phyloP scores from a whole-genome alignment of 2,888 invertebrate species.

The Agriopis marginaria region DNA sequence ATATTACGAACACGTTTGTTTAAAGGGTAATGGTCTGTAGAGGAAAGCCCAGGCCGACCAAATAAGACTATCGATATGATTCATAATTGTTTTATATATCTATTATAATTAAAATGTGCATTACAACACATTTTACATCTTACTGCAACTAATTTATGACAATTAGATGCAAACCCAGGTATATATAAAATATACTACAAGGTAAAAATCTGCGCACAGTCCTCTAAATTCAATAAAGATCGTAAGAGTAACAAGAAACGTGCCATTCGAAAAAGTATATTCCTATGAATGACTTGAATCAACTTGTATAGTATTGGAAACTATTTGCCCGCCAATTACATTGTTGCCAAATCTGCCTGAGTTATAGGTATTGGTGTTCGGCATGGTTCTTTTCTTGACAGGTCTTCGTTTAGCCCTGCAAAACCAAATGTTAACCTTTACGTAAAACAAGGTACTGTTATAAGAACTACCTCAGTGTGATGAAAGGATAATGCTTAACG shows the following conservation, averaged over 20 bases:
- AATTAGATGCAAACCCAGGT: not conserved
- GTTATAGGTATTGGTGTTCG: conserved; percentile 13
- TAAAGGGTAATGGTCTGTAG: no score
- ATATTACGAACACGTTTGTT: no score
- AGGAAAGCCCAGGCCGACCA: no score
- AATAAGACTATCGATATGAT: no score
- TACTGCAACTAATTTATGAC: not conserved
- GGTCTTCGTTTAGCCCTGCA: conserved; percentile 35
- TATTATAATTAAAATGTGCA: no score
- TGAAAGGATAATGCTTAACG: not conserved
- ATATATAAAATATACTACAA: not conserved
- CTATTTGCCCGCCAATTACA: conserved; percentile 16
- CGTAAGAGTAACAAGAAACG: not conserved
- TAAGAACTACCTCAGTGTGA: conserved; percentile 11
- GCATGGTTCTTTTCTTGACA: conserved; percentile 29
- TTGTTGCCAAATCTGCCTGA: conserved; percentile 21
- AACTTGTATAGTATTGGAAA: conserved; percentile 9
- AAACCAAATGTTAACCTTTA: conserved; percentile 36
- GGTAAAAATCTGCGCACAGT: not conserved
- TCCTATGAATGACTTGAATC: conserved; percentile 19
- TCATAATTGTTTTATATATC: no score
- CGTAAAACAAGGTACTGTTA: conserved; percentile 27
- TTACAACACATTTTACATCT: no score
- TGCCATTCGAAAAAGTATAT: conserved; percentile 6
- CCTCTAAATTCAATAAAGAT: conserved; percentile 2